Evolutionary conservation across 1,140 invertebrate genomes (phyloP).

Genomic region (Megalonaias nervosa): DNA sequence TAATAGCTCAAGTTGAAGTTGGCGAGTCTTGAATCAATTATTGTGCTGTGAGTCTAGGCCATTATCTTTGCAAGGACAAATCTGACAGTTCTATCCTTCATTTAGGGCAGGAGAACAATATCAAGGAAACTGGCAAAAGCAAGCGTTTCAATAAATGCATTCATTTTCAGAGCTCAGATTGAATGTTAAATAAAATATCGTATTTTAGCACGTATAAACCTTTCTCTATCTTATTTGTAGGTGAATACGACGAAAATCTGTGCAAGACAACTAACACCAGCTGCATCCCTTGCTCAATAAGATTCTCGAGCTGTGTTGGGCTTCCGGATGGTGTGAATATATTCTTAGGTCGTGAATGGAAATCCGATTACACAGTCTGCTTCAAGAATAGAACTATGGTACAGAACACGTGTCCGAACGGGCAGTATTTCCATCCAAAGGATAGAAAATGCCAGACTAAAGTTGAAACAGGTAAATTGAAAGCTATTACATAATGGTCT

Average conservation of each 20-base stretch:
- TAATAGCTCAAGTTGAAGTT: no score
- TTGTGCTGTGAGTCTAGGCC: no score
- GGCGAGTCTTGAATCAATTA: no score
- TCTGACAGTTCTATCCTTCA: no score
- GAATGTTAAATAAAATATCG: no score
- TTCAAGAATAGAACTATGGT: constrained; percentile 41
- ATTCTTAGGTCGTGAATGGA: constrained; percentile 29
- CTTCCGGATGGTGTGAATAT: constrained; percentile 33
- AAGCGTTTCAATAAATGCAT: no score
- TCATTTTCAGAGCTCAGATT: no score
- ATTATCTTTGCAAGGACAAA: no score
- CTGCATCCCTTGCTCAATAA: constrained; percentile 35
- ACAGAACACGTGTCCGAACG: constrained; percentile 6
- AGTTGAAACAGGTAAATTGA: constrained; percentile 16
- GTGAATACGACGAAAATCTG: constrained; percentile 39
- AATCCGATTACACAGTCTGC: constrained; percentile 36
- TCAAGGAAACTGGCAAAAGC: no score
- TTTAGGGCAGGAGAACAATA: no score
- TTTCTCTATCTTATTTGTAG: constrained; percentile 9
- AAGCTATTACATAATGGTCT: neutral
- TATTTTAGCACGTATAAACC: no score
- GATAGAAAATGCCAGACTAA: constrained; percentile 16
- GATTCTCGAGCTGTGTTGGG: constrained; percentile 35
- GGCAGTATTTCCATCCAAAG: constrained; percentile 32
- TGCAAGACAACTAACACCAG: constrained; percentile 16